phyloP scores from a whole-genome alignment of 2,797 vertebrate genomes.

The Iguana delicatissima region DNA sequence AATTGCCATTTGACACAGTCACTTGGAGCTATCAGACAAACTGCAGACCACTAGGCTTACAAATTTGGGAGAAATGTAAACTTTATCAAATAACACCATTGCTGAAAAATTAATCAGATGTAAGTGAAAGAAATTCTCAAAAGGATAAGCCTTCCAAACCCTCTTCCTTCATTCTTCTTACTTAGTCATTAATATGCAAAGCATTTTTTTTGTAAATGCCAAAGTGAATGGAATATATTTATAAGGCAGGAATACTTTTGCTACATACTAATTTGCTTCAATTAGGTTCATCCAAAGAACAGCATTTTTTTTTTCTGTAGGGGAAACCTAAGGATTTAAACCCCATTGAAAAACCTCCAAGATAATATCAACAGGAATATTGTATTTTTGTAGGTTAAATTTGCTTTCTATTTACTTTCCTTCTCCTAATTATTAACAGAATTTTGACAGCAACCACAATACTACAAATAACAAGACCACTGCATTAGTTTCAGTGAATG shows the following conservation, averaged over 20 bases:
- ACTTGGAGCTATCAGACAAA: not conserved
- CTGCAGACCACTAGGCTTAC: not conserved
- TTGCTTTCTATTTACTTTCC: slow-evolving; percentile 21
- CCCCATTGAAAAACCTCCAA: not conserved
- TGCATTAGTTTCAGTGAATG: slow-evolving; percentile 37
- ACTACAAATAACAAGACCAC: slow-evolving; percentile 24
- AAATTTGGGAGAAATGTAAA: slow-evolving; percentile 31
- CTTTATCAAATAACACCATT: slow-evolving; percentile 29
- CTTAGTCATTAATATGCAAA: slow-evolving; percentile 52
- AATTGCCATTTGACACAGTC: not conserved
- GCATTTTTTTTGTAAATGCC: slow-evolving; percentile 14
- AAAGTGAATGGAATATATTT: slow-evolving; percentile 39
- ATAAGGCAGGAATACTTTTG: slow-evolving; percentile 25
- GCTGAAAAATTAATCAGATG: slow-evolving; percentile 36
- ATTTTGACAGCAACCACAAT: slow-evolving; percentile 14
- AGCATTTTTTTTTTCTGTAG: slow-evolving; percentile 6
- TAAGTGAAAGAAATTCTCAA: slow-evolving; percentile 37
- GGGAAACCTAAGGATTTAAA: not conserved
- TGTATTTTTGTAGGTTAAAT: slow-evolving; percentile 10
- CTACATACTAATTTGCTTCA: slow-evolving; percentile 36
- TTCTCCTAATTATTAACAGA: slow-evolving; percentile 7
- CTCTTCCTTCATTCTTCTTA: slow-evolving; percentile 3
- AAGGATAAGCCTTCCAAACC: slow-evolving; percentile 15
- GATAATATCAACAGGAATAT: slow-evolving; percentile 18
- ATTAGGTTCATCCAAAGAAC: slow-evolving; percentile 38